phyloP scores from a whole-genome alignment of 2,797 vertebrate species.

The Spheniscus humboldti region DNA sequence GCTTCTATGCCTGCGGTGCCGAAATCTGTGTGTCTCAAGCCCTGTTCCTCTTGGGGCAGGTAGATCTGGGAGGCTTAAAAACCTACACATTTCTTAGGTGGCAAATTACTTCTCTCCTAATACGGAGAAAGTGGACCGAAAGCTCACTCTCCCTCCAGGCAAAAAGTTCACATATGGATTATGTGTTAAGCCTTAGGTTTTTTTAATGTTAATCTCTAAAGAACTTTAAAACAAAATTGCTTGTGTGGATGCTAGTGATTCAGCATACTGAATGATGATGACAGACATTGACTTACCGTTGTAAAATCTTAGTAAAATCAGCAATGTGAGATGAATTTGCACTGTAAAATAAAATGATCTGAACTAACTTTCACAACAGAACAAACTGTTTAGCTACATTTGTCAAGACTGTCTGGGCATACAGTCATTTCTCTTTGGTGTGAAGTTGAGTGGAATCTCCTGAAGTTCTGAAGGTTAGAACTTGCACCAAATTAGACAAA shows the following conservation, averaged over 20 bases:
- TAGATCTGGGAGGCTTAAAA: not conserved
- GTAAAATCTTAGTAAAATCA: not conserved
- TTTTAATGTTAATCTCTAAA: not conserved
- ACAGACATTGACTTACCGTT: not conserved
- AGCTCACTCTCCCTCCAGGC: not conserved
- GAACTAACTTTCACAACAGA: not conserved
- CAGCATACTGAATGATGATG: not conserved
- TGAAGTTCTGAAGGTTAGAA: not conserved
- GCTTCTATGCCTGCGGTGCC: not conserved
- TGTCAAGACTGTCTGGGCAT: not conserved
- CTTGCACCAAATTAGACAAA: not conserved
- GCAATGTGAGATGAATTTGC: not conserved
- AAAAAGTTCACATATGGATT: not conserved
- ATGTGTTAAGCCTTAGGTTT: not conserved
- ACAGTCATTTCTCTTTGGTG: not conserved
- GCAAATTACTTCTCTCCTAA: not conserved
- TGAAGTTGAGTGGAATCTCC: not conserved
- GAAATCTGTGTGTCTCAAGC: not conserved
- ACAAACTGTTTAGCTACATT: not conserved
- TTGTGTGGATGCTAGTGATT: not conserved
- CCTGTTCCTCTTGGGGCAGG: not conserved
- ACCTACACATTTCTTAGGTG: not conserved
- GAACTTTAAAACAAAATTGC: not conserved
- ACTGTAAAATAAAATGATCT: not conserved
- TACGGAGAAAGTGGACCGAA: not conserved